A percentile compares a stretch with the other conserved stretches of the same genome.
Conservation (phyloP, 1,140 invertebrate species). For the Saccostrea cuccullata region DNA sequence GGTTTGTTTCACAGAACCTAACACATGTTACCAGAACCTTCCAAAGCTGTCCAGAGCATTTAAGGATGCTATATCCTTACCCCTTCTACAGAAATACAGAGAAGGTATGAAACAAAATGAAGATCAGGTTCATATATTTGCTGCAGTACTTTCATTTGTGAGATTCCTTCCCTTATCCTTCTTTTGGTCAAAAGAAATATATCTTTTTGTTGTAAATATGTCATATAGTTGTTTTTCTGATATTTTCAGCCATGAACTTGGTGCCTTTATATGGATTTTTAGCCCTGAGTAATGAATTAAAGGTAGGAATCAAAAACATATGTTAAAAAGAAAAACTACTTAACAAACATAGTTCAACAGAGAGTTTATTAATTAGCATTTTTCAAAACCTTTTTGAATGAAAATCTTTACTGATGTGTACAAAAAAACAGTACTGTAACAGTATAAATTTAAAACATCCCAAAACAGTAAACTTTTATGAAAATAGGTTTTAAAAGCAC, state of each 20-base stretch:
- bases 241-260: conserved; percentile 16
- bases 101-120: conserved; percentile 34
- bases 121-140: too few species aligned
- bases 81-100: conserved; percentile 50
- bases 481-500: background rate
- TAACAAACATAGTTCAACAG: too few species aligned
- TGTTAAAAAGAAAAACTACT: background rate
- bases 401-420: too few species aligned
- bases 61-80: conserved; percentile 52
- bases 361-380: background rate
- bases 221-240: background rate
- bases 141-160: too few species aligned
- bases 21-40: conserved; percentile 51
- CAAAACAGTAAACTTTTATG: too few species aligned
- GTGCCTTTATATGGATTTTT: conserved; percentile 47
- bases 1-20: conserved; percentile 40
- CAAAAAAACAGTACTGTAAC: too few species aligned
- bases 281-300: conserved; percentile 52
- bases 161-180: too few species aligned
- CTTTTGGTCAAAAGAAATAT: too few species aligned
- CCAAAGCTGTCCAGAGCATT: conserved; percentile 53
- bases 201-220: too few species aligned
- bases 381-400: background rate
- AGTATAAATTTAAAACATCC: too few species aligned
- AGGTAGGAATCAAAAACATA: conserved; percentile 42